Evolutionary conservation across 2,797 vertebrate genomes (phyloP).

Genomic region (Manis javanica): DNA sequence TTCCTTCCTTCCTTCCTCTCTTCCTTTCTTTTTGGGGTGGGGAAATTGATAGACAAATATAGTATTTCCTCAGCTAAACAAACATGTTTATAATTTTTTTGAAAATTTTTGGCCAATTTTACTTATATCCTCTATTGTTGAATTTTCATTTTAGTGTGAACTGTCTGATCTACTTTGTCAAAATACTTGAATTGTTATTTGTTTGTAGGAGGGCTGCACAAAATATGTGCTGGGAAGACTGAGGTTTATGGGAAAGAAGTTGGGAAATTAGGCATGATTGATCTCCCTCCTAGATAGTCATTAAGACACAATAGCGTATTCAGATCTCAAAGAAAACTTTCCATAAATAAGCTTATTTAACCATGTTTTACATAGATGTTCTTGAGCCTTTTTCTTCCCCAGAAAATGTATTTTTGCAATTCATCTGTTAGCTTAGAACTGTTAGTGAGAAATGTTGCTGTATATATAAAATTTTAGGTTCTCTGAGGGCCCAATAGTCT

Average conservation of each 20-base stretch:
- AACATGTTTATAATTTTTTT: neutral
- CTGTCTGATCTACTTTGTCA: neutral
- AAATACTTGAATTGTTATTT: conserved; percentile 3
- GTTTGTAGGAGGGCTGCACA: neutral
- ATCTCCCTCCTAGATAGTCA: neutral
- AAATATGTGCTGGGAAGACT: neutral
- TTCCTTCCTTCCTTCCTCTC: no score
- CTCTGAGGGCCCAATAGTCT: neutral
- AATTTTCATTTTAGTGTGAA: neutral
- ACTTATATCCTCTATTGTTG: neutral
- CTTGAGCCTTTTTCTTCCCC: neutral
- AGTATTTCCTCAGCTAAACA: neutral
- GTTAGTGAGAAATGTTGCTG: neutral
- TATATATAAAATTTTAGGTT: neutral
- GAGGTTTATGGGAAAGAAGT: neutral
- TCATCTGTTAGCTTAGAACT: neutral
- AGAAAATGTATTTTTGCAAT: neutral
- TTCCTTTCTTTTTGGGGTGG: no score
- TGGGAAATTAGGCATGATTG: neutral
- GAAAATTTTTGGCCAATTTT: neutral
- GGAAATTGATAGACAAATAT: neutral
- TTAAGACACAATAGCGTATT: neutral
- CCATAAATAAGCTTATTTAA: neutral
- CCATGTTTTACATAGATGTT: neutral
- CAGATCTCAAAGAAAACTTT: neutral